Evolutionary conservation across 2,888 invertebrate species (phyloP), one percentile per base, ranked within the genome.

Genomic region (Hypena proboscidalis): DNA sequence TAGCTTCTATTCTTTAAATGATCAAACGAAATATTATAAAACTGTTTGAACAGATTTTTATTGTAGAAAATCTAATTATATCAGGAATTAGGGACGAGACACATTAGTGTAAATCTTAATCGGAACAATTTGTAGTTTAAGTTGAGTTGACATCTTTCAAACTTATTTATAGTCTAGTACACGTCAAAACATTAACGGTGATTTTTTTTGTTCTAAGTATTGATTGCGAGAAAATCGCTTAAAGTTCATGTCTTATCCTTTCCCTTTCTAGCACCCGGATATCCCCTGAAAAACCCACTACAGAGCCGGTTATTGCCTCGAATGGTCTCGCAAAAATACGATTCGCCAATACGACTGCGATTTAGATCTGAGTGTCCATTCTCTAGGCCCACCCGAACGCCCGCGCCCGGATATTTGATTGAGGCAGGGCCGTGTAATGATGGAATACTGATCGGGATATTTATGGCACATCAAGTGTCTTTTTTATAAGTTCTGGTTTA

Each of bases 301-400:
- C 59, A 66, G 64, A 56, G 58, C 68, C 75, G 67, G 74, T 77
- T 82, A 84, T 80, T 80, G 77, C 73, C 65, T 66, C 42, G 67
- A 75, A 76, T 76, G 61, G 77, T 71, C 75, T 70, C 62, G 68
- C 75, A 77, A 74, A 81, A 83, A 80, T 80, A 81, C 80, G 80
- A 74, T 68, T 69, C 66, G 65, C 65, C 77, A 69, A 67, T 74
- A 77, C 66, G 69, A 67, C 63, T 61, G 62, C 82, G 74, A 80
- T 82, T 84, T 83, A 80, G 78, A 78, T 74, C 74, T 67, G 72
- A 76, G 70, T 71, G 72, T 67, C 74, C 73, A 76, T 78, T 80
- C 68, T 64, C 44, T 65, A 65, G 74, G 70, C 67, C 65, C 46
- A 55, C 51, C 67, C n/a, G n/a, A n/a, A n/a, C n/a, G n/a, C n/a